These are phyloP conservation scores for Zaprionus obscuricornis DNA, from an alignment of 2,888 invertebrate genomes.

Conservation along the genomic window DNA sequence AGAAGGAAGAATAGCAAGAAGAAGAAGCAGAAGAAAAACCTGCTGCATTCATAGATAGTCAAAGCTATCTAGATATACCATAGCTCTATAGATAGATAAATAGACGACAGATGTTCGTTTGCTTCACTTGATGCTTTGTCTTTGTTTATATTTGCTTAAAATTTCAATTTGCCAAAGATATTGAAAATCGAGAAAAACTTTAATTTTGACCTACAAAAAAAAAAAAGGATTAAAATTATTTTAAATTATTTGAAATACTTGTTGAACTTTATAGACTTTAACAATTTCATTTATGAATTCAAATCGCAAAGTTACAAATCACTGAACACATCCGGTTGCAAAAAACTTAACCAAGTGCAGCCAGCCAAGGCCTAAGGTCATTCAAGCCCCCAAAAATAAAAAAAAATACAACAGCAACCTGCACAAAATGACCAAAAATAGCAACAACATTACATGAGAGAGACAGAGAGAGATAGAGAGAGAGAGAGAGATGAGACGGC, in stretches of 20 bases:
- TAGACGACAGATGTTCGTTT: background rate
- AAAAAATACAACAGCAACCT: too few relatives aligned
- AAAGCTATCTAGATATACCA: too few relatives aligned
- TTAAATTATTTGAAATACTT: too few relatives aligned
- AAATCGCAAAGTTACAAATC: constrained; percentile 9
- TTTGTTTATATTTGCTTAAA: constrained; percentile 33
- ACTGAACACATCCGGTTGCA: constrained; percentile 22
- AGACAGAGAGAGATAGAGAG: too few relatives aligned
- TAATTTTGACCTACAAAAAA: too few relatives aligned
- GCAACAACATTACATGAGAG: too few relatives aligned
- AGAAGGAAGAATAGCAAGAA: background rate
- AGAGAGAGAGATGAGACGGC: background rate
- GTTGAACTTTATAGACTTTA: too few relatives aligned
- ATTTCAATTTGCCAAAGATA: constrained; percentile 36
- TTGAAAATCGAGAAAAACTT: too few relatives aligned
- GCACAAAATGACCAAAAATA: too few relatives aligned
- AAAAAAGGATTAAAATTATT: too few relatives aligned
- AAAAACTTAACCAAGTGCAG: constrained; percentile 25
- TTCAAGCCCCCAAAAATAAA: constrained; percentile 3
- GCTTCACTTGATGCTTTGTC: background rate
- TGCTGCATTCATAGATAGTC: constrained; percentile 8
- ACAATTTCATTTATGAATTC: constrained; percentile 15
- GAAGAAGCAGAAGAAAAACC: constrained; percentile 20
- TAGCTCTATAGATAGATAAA: constrained; percentile 5
- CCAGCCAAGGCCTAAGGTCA: constrained; percentile 8